phyloP scores from a whole-genome alignment of 2,888 invertebrate species.

The Shargacucullia verbasci region DNA sequence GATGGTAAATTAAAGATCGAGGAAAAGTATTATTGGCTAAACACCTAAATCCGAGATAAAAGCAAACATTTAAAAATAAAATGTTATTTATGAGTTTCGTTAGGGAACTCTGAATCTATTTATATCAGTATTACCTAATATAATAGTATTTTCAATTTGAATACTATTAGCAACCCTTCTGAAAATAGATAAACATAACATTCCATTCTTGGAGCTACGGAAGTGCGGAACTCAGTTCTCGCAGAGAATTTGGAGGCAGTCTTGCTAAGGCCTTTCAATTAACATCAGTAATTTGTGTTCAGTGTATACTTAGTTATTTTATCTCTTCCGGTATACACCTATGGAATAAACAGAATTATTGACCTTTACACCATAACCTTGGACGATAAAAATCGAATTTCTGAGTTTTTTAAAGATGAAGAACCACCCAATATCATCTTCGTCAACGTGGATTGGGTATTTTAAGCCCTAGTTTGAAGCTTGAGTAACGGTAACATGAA shows the following conservation, averaged over 20 bases:
- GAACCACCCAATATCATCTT: too few species aligned
- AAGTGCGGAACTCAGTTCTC: constrained; percentile 34
- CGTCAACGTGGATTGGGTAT: too few species aligned
- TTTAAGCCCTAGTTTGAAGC: too few species aligned
- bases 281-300: constrained; percentile 32
- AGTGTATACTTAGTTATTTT: constrained; percentile 18
- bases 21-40: too few species aligned
- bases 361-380: constrained; percentile 6
- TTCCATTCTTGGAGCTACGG: constrained; percentile 26
- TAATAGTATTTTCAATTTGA: constrained; percentile 29
- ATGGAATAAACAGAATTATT: constrained; percentile 11
- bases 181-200: constrained; percentile 16
- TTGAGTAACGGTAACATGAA: too few species aligned
- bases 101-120: constrained; percentile 13
- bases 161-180: constrained; percentile 16
- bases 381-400: background rate
- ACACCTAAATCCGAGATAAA: too few species aligned
- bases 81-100: background rate
- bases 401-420: background rate
- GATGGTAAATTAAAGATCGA: too few species aligned
- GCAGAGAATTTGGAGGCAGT: constrained; percentile 21
- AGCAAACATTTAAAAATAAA: too few species aligned
- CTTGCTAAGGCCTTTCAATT: constrained; percentile 44
- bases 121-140: background rate
- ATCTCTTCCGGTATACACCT: constrained; percentile 32